Conservation (phyloP, 2,888 invertebrate genomes). For the Spialia ferax region DNA sequence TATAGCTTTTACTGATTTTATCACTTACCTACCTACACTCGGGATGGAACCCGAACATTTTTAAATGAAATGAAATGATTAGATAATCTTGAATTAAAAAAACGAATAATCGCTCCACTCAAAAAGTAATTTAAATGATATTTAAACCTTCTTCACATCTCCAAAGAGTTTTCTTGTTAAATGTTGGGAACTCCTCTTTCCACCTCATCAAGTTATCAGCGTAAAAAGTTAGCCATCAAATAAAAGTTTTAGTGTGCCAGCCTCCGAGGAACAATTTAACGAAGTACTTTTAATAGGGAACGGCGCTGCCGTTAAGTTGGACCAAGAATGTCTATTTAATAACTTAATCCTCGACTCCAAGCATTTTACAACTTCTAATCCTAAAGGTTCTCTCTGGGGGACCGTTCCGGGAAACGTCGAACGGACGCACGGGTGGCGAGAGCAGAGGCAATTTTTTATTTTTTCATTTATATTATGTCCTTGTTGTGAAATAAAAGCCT, state of each 20-base stretch:
- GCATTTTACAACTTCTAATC: constrained; percentile 23
- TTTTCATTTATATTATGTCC: neutral
- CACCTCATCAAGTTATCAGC: constrained; percentile 37
- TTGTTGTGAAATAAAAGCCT: too few relatives aligned
- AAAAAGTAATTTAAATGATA: neutral
- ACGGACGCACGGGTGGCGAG: neutral
- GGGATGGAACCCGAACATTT: neutral
- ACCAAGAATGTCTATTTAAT: constrained; percentile 34
- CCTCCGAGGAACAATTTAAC: constrained; percentile 36
- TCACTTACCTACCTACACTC: neutral
- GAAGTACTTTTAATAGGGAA: constrained; percentile 30
- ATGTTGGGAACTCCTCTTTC: constrained; percentile 31
- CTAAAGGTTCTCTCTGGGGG: constrained; percentile 5
- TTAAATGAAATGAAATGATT: neutral
- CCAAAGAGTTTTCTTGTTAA: constrained; percentile 36
- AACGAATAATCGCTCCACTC: too few relatives aligned
- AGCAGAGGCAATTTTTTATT: neutral
- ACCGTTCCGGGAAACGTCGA: constrained; percentile 4
- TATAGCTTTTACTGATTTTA: neutral
- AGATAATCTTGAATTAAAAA: neutral
- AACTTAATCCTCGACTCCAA: constrained; percentile 26
- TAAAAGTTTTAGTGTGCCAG: constrained; percentile 32
- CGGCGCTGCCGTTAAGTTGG: constrained; percentile 26
- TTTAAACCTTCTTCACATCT: constrained; percentile 22
- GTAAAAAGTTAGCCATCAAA: constrained; percentile 35